Base-by-base conservation (phyloP, 2,113 vertebrate species). In the Myrmecobius fasciatus region DNA sequence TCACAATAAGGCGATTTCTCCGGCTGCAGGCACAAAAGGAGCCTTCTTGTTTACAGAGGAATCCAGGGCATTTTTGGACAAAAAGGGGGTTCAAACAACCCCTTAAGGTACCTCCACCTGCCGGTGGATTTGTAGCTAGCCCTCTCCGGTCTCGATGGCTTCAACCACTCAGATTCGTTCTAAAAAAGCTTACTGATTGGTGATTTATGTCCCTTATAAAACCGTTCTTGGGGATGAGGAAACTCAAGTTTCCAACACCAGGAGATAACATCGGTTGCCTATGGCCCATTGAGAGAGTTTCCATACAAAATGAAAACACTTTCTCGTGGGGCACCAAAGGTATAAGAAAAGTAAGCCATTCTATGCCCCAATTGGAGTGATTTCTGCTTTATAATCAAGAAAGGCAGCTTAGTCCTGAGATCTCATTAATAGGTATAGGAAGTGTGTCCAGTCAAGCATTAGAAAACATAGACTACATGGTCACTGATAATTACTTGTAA, bases 1-100 rank as follows among this genome's bases (percentile, higher is more conserved):
- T 94, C 96, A 97, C 97, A 98, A 98, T 97, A 97, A 49, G 97
- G 93, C 95, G 97, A 96, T 97, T 97, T 93, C 53, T 2, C 0
- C 95, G 0, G 14, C 96, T 52, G 26, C 90, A 92, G 95, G 25
- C 96, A 92, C 90, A 7, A 43, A 93, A 91, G 53, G 96, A 53
- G 52, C 51, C 89, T 90, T 47, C 83, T 92, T 98, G 93, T 91
- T 93, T 91, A 31, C 92, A 93, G 89, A 96, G 46, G 94, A 95
- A 36, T 47, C 95, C 94, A 92, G 95, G 95, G 93, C 60, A 94
- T 95, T 96, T 93, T 54, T 95, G 93, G 91, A 89, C 36, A 83
- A 94, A 53, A 90, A 92, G 52, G 91, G 4, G 11, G 8, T 24
- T 0, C 89, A 83, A 67, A 60, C 0, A 95, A 94, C 88, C 28